Base-by-base conservation (phyloP, 2,113 vertebrate species). In the Bubalus kerabau region DNA sequence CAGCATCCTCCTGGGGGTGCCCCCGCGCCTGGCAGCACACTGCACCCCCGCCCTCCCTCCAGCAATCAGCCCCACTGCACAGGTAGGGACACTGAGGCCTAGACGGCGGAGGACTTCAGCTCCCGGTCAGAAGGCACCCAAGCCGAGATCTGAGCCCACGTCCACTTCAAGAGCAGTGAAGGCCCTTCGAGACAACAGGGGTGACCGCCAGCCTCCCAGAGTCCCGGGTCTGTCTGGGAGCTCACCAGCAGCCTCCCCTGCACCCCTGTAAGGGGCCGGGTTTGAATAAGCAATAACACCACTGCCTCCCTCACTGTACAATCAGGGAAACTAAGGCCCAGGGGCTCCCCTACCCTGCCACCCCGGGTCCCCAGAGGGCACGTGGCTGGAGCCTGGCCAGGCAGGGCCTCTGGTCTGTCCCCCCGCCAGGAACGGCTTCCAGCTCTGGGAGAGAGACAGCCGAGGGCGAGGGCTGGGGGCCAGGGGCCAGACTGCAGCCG, bases 11-110 rank as follows among this genome's bases (percentile, higher is more conserved):
- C 19, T 16, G 5, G 1, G 60, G 9, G 24, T 3, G 3, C 52
- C 84, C 0, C 2, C 3, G 1, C 0, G 1, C 46, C n/a, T 3
- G 2, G 46, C 7, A 9, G 26, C 2, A 17, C 0, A 16, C n/a
- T 1, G 80, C 26, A 19, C 8, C 4, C 14, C 6, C 1, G 2
- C 19, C 21, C 48, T 4, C 43, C 78, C 30, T 19, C 17, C 62
- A 30, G 13, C 0, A 12, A 19, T 5, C 9, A 19, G n/a, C 28
- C 80, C 57, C 74, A 52, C 24, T 26, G 67, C 16, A 40, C 78
- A 87, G n/a, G 2, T 3, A 23, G 24, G 80, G 17, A 87, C 87
- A 64, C 78, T 2, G 40, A 88, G 52, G 40, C 81, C 14, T 56
- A 17, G 30, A 17, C 16, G 21, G 6, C 2, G 4, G 54, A 67